Conservation (phyloP, 2,113 vertebrate species). For the Deroptyus accipitrinus region DNA sequence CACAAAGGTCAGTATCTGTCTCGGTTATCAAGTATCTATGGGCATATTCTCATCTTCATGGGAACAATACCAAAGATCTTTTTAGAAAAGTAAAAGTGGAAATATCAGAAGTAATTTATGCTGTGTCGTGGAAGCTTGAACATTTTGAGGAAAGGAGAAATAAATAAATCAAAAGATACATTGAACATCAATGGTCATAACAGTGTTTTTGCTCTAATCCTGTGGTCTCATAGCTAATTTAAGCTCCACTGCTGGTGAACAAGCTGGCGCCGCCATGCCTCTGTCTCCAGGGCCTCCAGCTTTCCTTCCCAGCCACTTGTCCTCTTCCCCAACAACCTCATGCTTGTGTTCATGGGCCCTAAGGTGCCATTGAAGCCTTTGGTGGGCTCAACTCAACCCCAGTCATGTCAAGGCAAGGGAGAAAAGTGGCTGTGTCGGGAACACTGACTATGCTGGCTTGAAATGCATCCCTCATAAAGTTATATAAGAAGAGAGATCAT, state of each 20-base stretch:
- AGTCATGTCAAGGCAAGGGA: accelerated
- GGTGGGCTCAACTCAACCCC: background rate
- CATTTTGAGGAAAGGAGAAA: background rate
- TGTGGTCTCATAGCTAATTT: background rate
- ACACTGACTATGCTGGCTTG: background rate
- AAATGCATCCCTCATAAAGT: background rate
- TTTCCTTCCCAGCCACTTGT: background rate
- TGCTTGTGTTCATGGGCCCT: background rate
- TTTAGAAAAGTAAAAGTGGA: background rate
- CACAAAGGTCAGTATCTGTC: background rate
- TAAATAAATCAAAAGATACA: background rate
- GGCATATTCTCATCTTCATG: background rate
- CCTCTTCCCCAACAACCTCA: background rate
- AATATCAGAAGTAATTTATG: background rate
- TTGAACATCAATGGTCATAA: background rate
- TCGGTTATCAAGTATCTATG: background rate
- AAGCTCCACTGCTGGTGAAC: background rate
- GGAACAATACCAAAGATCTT: background rate
- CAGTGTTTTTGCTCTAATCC: background rate
- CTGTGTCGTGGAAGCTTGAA: background rate
- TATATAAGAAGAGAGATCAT: conserved; percentile 14
- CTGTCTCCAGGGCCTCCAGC: background rate
- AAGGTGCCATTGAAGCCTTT: accelerated
- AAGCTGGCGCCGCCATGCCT: background rate
- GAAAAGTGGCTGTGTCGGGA: background rate